Conservation (phyloP, 2,797 vertebrate species). For the Coluber constrictor region DNA sequence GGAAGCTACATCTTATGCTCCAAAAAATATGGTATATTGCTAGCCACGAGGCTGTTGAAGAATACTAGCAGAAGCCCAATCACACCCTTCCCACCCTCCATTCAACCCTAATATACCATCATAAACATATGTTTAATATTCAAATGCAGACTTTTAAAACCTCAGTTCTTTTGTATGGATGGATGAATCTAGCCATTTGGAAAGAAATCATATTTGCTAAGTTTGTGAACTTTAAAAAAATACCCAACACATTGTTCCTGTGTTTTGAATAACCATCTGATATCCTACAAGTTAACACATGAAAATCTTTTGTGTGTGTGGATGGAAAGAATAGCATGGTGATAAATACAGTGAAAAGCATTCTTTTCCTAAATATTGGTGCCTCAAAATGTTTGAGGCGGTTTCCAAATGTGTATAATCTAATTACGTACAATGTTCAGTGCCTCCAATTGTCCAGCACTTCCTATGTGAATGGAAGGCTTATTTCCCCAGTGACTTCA, state of each 20-base stretch:
- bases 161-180: neutral
- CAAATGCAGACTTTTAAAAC: neutral
- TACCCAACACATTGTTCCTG: neutral
- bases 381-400: neutral
- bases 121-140: neutral
- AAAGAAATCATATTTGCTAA: neutral
- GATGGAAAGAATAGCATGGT: neutral
- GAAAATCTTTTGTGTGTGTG: neutral
- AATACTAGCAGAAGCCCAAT: neutral
- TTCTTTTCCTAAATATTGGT: neutral
- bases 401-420: neutral
- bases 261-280: neutral
- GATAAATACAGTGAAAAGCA: neutral
- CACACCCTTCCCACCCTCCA: neutral
- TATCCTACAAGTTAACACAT: neutral
- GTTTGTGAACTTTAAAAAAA: neutral
- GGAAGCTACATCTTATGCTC: no score
- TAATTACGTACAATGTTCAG: neutral
- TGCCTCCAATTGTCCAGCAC: neutral
- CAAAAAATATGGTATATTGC: neutral
- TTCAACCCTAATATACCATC: neutral
- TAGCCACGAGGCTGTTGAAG: neutral
- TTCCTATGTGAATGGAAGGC: neutral
- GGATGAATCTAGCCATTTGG: neutral
- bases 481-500: neutral